Evolutionary conservation across 2,797 vertebrate genomes (phyloP).

Genomic region (Fistularia commersonii): DNA sequence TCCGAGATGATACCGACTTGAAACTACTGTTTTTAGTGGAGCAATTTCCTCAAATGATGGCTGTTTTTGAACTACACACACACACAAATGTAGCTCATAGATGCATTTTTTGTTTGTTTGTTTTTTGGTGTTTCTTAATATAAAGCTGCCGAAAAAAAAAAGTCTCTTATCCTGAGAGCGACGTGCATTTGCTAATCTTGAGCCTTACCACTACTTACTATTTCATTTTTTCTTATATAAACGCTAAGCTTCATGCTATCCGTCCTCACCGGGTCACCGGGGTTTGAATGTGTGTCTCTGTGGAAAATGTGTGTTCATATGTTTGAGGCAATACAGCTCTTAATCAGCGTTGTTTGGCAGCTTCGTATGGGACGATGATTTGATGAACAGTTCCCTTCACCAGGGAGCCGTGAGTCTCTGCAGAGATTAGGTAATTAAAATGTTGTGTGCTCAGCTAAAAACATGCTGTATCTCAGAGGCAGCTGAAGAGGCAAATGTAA

Average conservation of each 20-base stretch:
- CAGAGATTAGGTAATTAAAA: slow-evolving; percentile 71
- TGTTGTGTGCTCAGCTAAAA: slow-evolving; percentile 66
- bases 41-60: slow-evolving; percentile 11
- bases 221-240: too few relatives aligned
- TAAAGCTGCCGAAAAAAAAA: too few relatives aligned
- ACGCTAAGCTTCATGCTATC: too few relatives aligned
- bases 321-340: slow-evolving; percentile 25
- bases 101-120: too few relatives aligned
- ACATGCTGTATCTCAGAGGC: slow-evolving; percentile 39
- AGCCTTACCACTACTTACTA: too few relatives aligned
- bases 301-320: slow-evolving; percentile 28
- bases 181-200: too few relatives aligned
- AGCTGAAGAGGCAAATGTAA: slow-evolving; percentile 12
- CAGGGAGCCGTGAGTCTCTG: slow-evolving; percentile 54
- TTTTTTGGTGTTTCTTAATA: too few relatives aligned
- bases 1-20: slow-evolving; percentile 28
- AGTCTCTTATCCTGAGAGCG: too few relatives aligned
- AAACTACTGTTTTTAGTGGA: slow-evolving; percentile 29
- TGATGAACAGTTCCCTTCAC: slow-evolving; percentile 48
- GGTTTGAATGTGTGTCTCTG: slow-evolving; percentile 4
- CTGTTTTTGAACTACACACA: too few relatives aligned
- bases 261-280: too few relatives aligned
- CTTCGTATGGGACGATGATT: slow-evolving; percentile 56
- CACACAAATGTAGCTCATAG: too few relatives aligned
- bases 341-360: slow-evolving; percentile 25